Evolutionary conservation across 1,140 invertebrate species (phyloP).

Genomic region (Bicyclus anynana): DNA sequence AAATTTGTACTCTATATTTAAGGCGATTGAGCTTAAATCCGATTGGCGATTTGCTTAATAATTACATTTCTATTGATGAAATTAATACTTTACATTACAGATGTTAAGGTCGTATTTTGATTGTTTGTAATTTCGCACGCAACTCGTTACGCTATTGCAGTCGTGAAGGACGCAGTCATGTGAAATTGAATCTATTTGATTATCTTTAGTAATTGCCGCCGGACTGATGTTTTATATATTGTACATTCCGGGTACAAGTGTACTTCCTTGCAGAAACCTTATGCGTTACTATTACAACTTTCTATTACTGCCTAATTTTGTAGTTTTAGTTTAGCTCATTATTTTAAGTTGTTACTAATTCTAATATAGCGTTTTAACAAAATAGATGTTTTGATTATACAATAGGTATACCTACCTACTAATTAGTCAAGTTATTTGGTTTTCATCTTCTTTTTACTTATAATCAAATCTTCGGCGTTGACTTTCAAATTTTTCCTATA

Average conservation of each 20-base stretch:
- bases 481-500: no score
- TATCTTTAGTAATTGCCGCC: constrained; percentile 11
- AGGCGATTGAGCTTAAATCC: constrained; percentile 8
- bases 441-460: no score
- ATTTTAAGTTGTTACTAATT: no score
- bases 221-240: constrained; percentile 7
- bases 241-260: neutral
- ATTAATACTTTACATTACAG: constrained; percentile 18
- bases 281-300: no score
- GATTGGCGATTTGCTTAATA: neutral
- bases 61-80: constrained; percentile 9
- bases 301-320: no score
- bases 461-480: no score
- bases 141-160: constrained; percentile 44
- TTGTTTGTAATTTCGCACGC: constrained; percentile 29
- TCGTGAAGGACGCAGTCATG: constrained; percentile 52
- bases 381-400: no score
- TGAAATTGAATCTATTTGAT: constrained; percentile 55
- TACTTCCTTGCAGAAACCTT: no score
- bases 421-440: no score
- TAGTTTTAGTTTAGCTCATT: no score
- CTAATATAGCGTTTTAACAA: no score
- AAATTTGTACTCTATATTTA: constrained; percentile 21
- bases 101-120: constrained; percentile 28
- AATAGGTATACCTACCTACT: no score